Evolutionary conservation across 2,113 vertebrate species (phyloP), one percentile per base, ranked within the genome.

Genomic region (Sigmodon hispidus): DNA sequence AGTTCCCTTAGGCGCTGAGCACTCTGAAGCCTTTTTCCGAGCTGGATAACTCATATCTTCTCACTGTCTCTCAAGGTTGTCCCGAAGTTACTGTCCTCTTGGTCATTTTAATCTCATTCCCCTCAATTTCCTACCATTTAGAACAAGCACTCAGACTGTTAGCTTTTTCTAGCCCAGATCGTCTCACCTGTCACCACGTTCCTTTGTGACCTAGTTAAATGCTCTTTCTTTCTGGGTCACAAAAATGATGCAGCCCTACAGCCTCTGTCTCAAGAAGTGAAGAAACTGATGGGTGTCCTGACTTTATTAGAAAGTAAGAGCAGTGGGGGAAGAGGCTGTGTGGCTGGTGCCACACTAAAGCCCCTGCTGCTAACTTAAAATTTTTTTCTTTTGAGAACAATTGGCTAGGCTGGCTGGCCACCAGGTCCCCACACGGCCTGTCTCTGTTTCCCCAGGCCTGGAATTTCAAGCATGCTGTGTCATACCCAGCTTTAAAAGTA

Each of bases 131-230:
- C 43, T 50, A 50, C 65, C 43, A 26, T 80, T 96, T 90, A 77
- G 75, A 95, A 90, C 57, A 91, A 94, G 70, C 72, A 67, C 43
- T 19, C 61, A 24, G 43, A 61, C n/a, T 3, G 4, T 40, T 55
- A 76, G 93, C 52, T 12, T 89, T 50, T 43, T 3, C 52, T 45
- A 73, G 21, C 29, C 65, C 63, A 48, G 81, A 88, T 31, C 61
- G 45, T 1, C 2, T 90, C 76, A 69, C 90, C 81, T 97, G 92
- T 92, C 90, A 92, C 70, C 13, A 24, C 84, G 85, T 96, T 81
- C 94, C 85, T 77, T 61, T 57, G 90, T 89, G 96, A 96, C 90
- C 80, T 67, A 94, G 88, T 97, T 95, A 98, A 98, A 83, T 86
- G 70, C 26, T 9, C 0, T 45, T 72, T 81, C 52, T 90, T 77